Evolutionary conservation across 2,797 vertebrate genomes (phyloP).

Genomic region (Hafferia zeledoni): DNA sequence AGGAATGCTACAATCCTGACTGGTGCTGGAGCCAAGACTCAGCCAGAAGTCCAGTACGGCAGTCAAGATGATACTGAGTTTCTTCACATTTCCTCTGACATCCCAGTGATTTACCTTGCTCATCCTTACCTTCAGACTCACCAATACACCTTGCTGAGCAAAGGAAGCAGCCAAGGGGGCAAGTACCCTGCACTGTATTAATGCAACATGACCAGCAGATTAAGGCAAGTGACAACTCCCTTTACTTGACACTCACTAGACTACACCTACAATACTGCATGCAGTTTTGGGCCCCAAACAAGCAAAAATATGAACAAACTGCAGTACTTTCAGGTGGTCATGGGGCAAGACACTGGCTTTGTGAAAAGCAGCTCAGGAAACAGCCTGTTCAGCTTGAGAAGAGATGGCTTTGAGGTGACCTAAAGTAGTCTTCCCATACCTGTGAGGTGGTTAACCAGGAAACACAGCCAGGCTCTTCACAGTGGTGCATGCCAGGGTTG

Average conservation of each 20-base stretch:
- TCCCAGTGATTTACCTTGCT: not conserved
- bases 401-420: not conserved
- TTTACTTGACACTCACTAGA: not conserved
- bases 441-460: not conserved
- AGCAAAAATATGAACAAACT: not conserved
- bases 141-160: not conserved
- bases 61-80: not conserved
- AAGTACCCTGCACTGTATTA: not conserved
- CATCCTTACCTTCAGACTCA: not conserved
- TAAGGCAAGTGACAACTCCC: not conserved
- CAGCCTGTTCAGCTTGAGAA: not conserved
- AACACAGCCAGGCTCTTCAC: not conserved
- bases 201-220: not conserved
- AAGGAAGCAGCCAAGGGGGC: not conserved
- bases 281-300: not conserved
- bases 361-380: not conserved
- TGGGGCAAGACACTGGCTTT: not conserved
- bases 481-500: not conserved
- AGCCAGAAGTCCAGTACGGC: not conserved
- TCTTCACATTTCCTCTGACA: fast-evolving
- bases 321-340: not conserved
- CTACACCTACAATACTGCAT: not conserved
- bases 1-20: not conserved
- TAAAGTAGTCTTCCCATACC: not conserved
- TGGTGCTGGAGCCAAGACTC: not conserved